Percentiles rank a stretch among this genome's conserved stretches.
phyloP scores from a whole-genome alignment of 2,113 vertebrate genomes.

The Ranitomeya variabilis region DNA sequence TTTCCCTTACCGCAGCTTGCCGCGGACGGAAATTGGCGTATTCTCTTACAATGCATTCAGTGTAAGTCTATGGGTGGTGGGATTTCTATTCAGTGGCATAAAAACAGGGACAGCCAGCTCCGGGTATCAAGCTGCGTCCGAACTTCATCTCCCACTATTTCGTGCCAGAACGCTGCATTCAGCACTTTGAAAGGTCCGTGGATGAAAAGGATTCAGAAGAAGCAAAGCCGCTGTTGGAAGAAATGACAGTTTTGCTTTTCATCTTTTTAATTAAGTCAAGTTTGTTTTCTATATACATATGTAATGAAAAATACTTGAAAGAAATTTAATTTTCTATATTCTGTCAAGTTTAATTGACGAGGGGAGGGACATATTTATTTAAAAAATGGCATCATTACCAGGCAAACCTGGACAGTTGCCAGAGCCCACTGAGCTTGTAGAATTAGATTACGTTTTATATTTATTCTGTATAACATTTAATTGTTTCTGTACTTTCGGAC shows the following conservation, averaged over 20 bases:
- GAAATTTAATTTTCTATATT: not conserved
- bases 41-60: slow-evolving; percentile 1
- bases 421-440: not conserved
- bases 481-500: too few species aligned
- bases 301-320: not conserved
- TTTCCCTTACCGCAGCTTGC: not conserved
- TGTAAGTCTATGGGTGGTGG: slow-evolving; percentile 4
- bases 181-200: not conserved
- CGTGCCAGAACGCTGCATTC: slow-evolving; percentile 1
- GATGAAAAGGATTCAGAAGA: not conserved
- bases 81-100: not conserved
- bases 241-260: not conserved
- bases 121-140: not conserved
- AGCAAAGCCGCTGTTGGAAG: not conserved
- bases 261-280: slow-evolving; percentile 12
- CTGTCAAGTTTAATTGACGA: not conserved
- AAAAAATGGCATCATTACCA: not conserved
- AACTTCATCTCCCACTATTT: slow-evolving; percentile 10
- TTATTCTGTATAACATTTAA: too few species aligned
- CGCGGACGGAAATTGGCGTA: not conserved
- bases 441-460: too few species aligned
- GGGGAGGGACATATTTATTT: too few species aligned
- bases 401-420: not conserved
- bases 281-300: not conserved
- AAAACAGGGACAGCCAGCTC: slow-evolving; percentile 1